Conservation (phyloP, 2,113 vertebrate species). For the Amphiprion ocellaris region DNA sequence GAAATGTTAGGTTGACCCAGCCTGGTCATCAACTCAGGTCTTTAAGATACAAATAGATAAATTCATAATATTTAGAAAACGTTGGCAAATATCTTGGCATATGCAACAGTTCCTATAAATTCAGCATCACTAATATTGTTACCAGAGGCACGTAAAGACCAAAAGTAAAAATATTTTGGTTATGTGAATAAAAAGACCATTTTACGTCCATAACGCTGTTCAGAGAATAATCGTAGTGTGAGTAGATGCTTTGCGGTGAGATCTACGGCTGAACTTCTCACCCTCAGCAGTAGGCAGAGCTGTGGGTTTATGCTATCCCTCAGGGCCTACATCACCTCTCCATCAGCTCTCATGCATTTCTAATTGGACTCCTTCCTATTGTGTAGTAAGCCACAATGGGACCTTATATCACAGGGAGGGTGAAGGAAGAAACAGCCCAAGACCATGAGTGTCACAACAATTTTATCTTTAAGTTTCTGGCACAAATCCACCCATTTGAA, state of each 20-base stretch:
- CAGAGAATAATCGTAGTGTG: not conserved
- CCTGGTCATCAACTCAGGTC: too few species aligned
- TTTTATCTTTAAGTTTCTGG: conserved; percentile 15
- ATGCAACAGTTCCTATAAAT: too few species aligned
- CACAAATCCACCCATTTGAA: conserved; percentile 6
- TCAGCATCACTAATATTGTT: too few species aligned
- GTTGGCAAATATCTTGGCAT: too few species aligned
- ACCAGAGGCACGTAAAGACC: too few species aligned
- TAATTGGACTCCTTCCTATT: conserved; percentile 48
- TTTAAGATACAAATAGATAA: too few species aligned
- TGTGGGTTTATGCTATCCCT: conserved; percentile 35
- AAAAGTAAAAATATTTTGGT: not conserved
- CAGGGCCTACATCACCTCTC: conserved; percentile 30
- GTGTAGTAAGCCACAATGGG: conserved; percentile 12
- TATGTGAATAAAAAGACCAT: not conserved
- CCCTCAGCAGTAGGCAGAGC: conserved; percentile 19
- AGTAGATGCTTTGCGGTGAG: conserved; percentile 16
- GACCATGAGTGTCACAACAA: conserved; percentile 8
- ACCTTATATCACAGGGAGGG: conserved; percentile 16
- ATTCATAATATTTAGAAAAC: too few species aligned
- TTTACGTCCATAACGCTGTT: not conserved
- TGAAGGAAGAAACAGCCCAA: conserved; percentile 12
- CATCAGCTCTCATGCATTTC: conserved; percentile 61
- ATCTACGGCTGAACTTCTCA: conserved; percentile 46
- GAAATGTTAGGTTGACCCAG: too few species aligned